Evolutionary conservation across 2,113 vertebrate genomes (phyloP), one percentile per base, ranked within the genome.

Genomic region (Notarius quadriscutis): DNA sequence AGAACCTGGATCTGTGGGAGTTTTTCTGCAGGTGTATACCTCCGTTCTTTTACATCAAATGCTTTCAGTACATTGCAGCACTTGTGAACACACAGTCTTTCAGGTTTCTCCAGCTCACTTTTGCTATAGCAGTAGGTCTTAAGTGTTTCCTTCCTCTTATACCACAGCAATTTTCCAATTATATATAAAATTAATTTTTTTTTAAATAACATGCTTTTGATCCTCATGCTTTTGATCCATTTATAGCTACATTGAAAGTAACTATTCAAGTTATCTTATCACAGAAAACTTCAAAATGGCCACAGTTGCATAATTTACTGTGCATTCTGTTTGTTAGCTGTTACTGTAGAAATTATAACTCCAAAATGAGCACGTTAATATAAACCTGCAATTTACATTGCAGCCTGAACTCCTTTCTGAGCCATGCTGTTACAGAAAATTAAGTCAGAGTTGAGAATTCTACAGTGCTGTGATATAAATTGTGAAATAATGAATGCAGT

Each of bases 1-100:
- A 99, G 92, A 99, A 99, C 92, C 93, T 99, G 92, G 97, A 98
- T 90, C 93, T 99, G 87, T 99, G 98, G 98, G 97, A 99, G 93
- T 98, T 99, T 93, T 99, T 97, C 92, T 99, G 97, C 97, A 97
- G 98, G 98, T 98, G 93, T 92, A 53, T 20, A 67, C 1, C 30
- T 87, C n/a, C 18, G 17, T 11, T 41, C 41, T 41, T 48, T 57
- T 74, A 77, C 41, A 10, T 80, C 75, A 71, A 34, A 41, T 74
- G 41, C 34, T 63, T 50, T 77, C 15, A 53, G 11, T 11, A 18
- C 12, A 62, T 41, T 48, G 34, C 18, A 8, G 2, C 48, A 77
- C 74, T 77, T 51, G 2, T 22, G 27, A 72, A 72, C 69, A 20
- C 69, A 18, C 2, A 72, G 69, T 34, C 6, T 74, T 7, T 74